Percentiles rank a stretch among this genome's conserved stretches.
Evolutionary conservation across 2,888 invertebrate species (phyloP).

Genomic region (Lasioglossum malachurum): DNA sequence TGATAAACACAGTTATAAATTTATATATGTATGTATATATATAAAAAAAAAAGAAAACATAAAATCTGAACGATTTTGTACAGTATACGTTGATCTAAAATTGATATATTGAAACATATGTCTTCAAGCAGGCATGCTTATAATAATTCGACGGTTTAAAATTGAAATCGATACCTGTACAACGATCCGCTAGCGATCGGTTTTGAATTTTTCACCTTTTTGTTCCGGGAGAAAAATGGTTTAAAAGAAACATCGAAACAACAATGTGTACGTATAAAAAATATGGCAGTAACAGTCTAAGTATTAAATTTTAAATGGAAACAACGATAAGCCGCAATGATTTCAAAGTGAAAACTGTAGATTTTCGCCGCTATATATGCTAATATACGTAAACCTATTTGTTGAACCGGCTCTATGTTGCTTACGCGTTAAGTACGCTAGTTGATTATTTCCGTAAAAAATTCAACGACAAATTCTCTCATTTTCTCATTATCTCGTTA

Average conservation of each 20-base stretch:
- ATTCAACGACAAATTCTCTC: constrained; percentile 45
- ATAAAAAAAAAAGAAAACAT: constrained; percentile 32
- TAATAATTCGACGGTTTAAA: neutral
- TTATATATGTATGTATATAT: neutral
- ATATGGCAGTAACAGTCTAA: constrained; percentile 72
- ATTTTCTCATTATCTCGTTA: constrained; percentile 35
- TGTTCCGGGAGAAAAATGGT: neutral
- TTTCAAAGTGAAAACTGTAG: constrained; percentile 32
- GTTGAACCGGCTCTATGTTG: constrained; percentile 42
- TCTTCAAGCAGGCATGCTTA: neutral
- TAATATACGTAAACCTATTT: constrained; percentile 24
- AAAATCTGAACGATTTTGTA: constrained; percentile 51
- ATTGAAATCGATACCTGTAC: constrained; percentile 13
- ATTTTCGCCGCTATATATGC: constrained; percentile 42
- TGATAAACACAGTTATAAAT: constrained; percentile 33
- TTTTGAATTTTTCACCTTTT: neutral
- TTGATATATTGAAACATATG: neutral
- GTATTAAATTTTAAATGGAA: constrained; percentile 38
- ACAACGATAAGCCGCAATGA: constrained; percentile 43
- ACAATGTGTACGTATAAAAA: constrained; percentile 59
- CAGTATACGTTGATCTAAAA: constrained; percentile 32
- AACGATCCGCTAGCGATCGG: neutral
- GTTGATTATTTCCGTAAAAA: constrained; percentile 53
- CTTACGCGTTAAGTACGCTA: constrained; percentile 43
- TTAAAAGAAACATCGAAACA: constrained; percentile 40